Base-by-base conservation (phyloP, 2,797 vertebrate genomes). In the Microctenopoma lineatum region DNA sequence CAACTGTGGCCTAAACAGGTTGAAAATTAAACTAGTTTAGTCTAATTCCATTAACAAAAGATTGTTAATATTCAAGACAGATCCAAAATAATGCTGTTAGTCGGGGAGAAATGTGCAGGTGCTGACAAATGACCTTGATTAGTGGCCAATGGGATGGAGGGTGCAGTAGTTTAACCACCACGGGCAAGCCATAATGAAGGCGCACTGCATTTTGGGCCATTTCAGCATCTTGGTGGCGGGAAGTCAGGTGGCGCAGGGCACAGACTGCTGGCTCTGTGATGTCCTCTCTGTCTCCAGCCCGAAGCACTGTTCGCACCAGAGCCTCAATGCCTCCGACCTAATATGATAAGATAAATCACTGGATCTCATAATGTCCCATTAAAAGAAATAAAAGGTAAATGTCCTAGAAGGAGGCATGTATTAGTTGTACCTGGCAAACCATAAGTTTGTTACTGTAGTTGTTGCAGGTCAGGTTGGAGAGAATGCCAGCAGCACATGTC, bases 371-470 rank as follows among this genome's bases (percentile, higher is more conserved):
- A 27, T 6, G 26, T 4, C 1, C 6, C 50, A 53, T 44, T 5
- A 9, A n/a, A 44, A 39, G 18, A 58, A 16, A 32, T 5, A 45
- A 48, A n/a, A 18, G 4, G 18, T 5, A 14, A 7, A 4, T 8
- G 48, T 38, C 54, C 1, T 0, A 47, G 18, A 8, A 44, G 4
- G 36, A 14, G 6, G 6, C 32, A 12, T 18, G 14, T 21, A 3
- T 18, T 5, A 25, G n/a, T 44, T 56, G 0, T 62, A 98, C 97
- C 91, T 98, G 98, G 92, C 98, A 99, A 73, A 99, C 98, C 98
- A 99, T 99, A 93, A 99, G 98, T 91, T 99, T 99, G 91, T 99
- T 99, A 89, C 98, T 99, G 69, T 99, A 99, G 82, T 99, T 99
- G 94, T 99, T 99, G 89, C 98, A 99, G 57, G 98, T 99, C 79